These are phyloP conservation scores for Myrmecobius fasciatus DNA, from an alignment of 2,113 vertebrate genomes.

Conservation along the genomic window DNA sequence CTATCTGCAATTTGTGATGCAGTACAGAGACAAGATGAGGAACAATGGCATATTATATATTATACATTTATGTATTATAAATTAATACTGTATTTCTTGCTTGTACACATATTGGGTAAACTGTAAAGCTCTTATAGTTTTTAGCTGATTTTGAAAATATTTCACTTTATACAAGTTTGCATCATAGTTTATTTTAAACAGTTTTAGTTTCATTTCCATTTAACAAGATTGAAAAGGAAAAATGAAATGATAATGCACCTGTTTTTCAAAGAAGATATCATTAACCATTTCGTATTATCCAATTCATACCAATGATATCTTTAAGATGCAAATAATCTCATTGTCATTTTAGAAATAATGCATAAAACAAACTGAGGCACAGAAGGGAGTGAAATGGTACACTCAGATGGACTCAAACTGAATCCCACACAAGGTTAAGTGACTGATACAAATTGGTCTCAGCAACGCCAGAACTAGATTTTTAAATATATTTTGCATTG, in stretches of 20 bases:
- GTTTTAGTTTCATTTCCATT: slow-evolving; percentile 67
- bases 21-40: slow-evolving; percentile 62
- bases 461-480: background rate
- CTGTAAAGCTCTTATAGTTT: slow-evolving; percentile 68
- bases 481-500: background rate
- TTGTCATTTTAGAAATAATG: slow-evolving; percentile 58
- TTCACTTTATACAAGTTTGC: slow-evolving; percentile 48
- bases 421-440: background rate
- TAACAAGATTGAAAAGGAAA: slow-evolving; percentile 61
- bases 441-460: slow-evolving; percentile 28
- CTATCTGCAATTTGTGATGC: slow-evolving; percentile 55
- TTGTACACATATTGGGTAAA: slow-evolving; percentile 44
- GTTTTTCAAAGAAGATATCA: slow-evolving; percentile 62
- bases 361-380: slow-evolving; percentile 11
- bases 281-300: slow-evolving; percentile 44
- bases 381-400: background rate
- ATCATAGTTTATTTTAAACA: slow-evolving; percentile 45
- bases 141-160: slow-evolving; percentile 30
- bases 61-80: background rate
- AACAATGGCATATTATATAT: slow-evolving; percentile 35
- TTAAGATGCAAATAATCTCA: slow-evolving; percentile 56
- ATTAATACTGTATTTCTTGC: slow-evolving; percentile 60
- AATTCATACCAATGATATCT: slow-evolving; percentile 49
- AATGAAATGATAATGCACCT: slow-evolving; percentile 67
- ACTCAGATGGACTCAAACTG: slow-evolving; percentile 29